Percentiles rank a stretch among this genome's conserved stretches.
These are phyloP conservation scores for Matsumyia berberina DNA, from an alignment of 2,888 invertebrate species.

Conservation along the genomic window DNA sequence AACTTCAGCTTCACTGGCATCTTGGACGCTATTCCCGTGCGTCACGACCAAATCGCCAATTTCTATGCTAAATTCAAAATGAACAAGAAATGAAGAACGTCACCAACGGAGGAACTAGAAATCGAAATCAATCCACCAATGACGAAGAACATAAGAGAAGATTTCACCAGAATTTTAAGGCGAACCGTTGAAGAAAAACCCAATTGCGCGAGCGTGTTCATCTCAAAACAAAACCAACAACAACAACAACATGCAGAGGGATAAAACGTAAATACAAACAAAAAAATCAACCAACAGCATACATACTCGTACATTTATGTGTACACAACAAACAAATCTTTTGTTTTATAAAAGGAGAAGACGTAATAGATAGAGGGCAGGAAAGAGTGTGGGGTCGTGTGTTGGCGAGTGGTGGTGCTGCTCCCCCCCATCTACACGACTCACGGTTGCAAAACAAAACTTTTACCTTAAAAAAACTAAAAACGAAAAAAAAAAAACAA, in stretches of 20 bases:
- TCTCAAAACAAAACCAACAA: conserved; percentile 55
- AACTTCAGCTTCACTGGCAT: conserved; percentile 91
- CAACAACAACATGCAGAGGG: conserved; percentile 62
- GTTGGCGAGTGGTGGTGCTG: conserved; percentile 70
- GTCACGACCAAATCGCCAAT: conserved; percentile 91
- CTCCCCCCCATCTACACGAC: conserved; percentile 59
- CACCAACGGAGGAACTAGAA: conserved; percentile 75
- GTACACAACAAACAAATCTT: conserved; percentile 62
- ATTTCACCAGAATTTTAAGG: conserved; percentile 75
- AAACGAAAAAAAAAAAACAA: too few relatives aligned
- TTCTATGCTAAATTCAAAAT: conserved; percentile 95
- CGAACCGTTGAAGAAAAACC: conserved; percentile 74
- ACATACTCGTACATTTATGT: conserved; percentile 65
- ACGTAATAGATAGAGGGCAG: conserved; percentile 27
- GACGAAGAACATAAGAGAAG: conserved; percentile 74
- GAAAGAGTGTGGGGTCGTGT: conserved; percentile 35
- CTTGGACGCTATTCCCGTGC: conserved; percentile 92
- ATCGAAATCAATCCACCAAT: conserved; percentile 74
- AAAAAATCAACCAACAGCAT: conserved; percentile 53
- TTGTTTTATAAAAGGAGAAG: conserved; percentile 61
- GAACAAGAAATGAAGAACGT: conserved; percentile 83
- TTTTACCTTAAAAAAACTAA: conserved; percentile 24
- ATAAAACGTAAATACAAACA: conserved; percentile 49
- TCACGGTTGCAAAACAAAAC: conserved; percentile 59
- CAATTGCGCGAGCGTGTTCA: conserved; percentile 73